Evolutionary conservation across 2,113 vertebrate species (phyloP), one percentile per base, ranked within the genome.

Genomic region (Mastomys natalensis): DNA sequence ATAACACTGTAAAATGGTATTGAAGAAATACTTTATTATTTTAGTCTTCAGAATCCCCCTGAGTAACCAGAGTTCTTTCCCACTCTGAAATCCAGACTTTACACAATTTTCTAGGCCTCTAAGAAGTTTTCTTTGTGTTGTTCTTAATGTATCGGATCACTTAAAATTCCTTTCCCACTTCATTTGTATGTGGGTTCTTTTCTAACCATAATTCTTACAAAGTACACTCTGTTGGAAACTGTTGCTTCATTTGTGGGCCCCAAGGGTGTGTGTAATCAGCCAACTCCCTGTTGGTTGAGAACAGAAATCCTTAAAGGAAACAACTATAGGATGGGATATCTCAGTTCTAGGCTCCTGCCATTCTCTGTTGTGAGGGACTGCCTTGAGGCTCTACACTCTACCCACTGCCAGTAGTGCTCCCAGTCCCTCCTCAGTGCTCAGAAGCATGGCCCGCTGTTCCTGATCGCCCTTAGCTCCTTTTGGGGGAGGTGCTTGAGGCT

Each of bases 81-180:
- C 51, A 55, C 77, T 92, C 74, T 95, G 51, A 97, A 94, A 80
- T 94, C 76, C 24, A 62, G 4, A 91, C 78, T 89, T 91, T 91
- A 55, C 37, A 74, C 68, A 37, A 66, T 62, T 95, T 93, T 89
- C 84, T 70, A 76, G 24, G 19, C 92, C 68, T 73, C 82, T n/a
- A 76, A 48, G 58, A 92, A 91, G 29, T 84, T 74, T 70, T 91
- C 19, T n/a, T 95, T 88, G 5, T 95, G 19, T 68, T 96, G 43
- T 86, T 80, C 73, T 51, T 91, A 81, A 60, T 60, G 34, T 85
- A 17, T 70, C 45, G 66, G 48, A 76, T 92, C 58, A 81, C 70
- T 94, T 95, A 76, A 95, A 93, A 93, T 60, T 94, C 66, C 74
- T 34, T 53, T 86, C 70, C 92, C 53, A 29, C 22, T 17, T 48